A percentile compares a stretch with the other conserved stretches of the same genome.
These are phyloP conservation scores for Daboia siamensis DNA, from an alignment of 2,113 vertebrate genomes.

Conservation along the genomic window DNA sequence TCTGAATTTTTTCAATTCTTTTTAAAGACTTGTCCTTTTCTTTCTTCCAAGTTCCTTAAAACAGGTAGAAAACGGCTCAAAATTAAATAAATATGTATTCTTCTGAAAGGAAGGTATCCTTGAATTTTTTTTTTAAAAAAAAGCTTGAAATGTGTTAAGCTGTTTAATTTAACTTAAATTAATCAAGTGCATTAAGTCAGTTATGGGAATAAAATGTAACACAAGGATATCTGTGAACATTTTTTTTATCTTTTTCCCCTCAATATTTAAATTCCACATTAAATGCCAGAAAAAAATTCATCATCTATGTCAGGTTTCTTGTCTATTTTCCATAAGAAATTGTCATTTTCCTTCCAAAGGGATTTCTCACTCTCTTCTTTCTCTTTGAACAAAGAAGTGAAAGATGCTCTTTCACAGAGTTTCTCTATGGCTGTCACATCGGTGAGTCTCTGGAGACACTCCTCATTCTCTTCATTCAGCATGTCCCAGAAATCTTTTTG, in stretches of 20 bases:
- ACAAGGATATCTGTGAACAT: not conserved
- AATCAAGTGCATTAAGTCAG: not conserved
- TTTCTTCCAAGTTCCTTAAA: not conserved
- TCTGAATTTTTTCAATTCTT: not conserved
- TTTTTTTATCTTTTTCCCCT: not conserved
- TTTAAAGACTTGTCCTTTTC: not conserved
- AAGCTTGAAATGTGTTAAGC: not conserved
- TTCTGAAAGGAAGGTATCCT: not conserved
- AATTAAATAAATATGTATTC: not conserved
- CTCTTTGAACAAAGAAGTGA: constrained; percentile 45
- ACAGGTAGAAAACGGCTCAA: not conserved
- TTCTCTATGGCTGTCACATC: constrained; percentile 83
- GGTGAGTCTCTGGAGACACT: constrained; percentile 82
- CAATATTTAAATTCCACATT: constrained; percentile 1
- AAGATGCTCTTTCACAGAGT: constrained; percentile 72
- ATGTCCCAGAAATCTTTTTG: constrained; percentile 96
- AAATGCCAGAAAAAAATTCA: constrained; percentile 28
- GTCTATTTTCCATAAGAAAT: constrained; percentile 88
- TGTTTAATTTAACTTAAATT: not conserved
- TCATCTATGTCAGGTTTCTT: constrained; percentile 39
- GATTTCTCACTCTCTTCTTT: constrained; percentile 55
- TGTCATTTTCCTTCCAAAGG: constrained; percentile 92
- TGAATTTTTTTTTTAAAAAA: not conserved
- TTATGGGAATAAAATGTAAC: not conserved
- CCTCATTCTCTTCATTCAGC: constrained; percentile 84